Evolutionary conservation across 2,113 vertebrate genomes (phyloP).

Genomic region (Semicossyphus pulcher): DNA sequence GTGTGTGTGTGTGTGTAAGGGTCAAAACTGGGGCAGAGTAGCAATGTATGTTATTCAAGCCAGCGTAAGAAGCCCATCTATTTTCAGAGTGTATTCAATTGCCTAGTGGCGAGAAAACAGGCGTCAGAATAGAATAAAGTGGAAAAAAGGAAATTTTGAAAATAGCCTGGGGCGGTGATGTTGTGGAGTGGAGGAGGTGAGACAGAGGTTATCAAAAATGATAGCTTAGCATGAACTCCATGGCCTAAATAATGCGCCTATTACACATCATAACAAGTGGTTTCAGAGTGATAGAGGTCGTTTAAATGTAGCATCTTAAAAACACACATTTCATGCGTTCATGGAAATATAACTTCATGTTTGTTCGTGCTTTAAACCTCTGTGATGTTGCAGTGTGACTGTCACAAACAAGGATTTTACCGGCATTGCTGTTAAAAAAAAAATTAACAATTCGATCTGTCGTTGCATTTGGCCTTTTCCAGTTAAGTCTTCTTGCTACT

Average conservation of each 20-base stretch:
- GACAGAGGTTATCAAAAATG: slow-evolving; percentile 3
- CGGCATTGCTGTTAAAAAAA: too few species aligned
- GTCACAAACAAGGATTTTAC: too few species aligned
- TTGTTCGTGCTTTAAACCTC: not conserved
- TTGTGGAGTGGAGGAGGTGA: slow-evolving; percentile 3
- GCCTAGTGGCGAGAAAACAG: slow-evolving; percentile 13
- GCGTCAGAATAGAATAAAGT: slow-evolving; percentile 21
- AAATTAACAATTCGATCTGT: too few species aligned
- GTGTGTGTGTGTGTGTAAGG: slow-evolving; percentile 31
- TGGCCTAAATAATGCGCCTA: not conserved
- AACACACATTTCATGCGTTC: too few species aligned
- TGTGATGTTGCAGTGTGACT: too few species aligned
- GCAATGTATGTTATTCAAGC: slow-evolving; percentile 41
- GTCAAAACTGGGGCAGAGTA: slow-evolving; percentile 41
- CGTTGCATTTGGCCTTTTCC: not conserved
- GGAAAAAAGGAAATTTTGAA: not conserved
- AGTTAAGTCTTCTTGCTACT: not conserved
- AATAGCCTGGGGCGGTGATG: slow-evolving; percentile 14
- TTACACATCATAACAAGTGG: not conserved
- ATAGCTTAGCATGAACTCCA: slow-evolving; percentile 17
- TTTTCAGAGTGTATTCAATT: slow-evolving; percentile 32
- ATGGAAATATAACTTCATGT: too few species aligned
- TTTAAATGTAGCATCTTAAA: not conserved
- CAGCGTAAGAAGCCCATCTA: slow-evolving; percentile 4
- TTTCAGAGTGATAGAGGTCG: not conserved